These are phyloP conservation scores for Gymnoscopelus microlampas DNA, from an alignment of 2,797 vertebrate genomes.

Conservation along the genomic window DNA sequence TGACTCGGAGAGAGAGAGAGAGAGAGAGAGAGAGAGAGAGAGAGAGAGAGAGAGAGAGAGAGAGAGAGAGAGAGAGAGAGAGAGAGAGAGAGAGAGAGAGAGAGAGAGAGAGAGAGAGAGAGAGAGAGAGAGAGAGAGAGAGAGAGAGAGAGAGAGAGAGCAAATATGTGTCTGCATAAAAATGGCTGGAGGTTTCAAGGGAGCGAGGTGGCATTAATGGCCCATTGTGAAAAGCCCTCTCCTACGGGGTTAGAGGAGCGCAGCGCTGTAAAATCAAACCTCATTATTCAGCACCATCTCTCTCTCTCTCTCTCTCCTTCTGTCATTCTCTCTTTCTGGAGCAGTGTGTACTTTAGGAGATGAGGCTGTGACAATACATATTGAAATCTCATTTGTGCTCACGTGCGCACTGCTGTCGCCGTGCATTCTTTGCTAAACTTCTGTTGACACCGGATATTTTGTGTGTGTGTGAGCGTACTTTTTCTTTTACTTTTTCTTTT, in stretches of 20 bases:
- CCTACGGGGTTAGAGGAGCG: constrained; percentile 42
- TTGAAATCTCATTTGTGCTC: no score
- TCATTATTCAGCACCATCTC: constrained; percentile 44
- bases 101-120: not conserved
- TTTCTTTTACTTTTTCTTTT: no score
- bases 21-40: not conserved
- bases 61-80: not conserved
- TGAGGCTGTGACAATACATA: no score
- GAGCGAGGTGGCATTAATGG: constrained; percentile 36
- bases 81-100: not conserved
- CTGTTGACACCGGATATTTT: no score
- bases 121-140: not conserved
- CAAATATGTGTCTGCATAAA: constrained; percentile 56
- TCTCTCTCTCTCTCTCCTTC: not conserved
- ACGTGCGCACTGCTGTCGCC: no score
- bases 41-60: not conserved
- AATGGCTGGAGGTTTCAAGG: constrained; percentile 13
- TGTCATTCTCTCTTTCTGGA: constrained; percentile 6
- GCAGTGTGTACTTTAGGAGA: no score
- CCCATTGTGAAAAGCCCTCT: constrained; percentile 47
- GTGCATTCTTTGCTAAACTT: no score
- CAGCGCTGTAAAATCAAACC: constrained; percentile 50
- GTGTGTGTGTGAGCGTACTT: no score
- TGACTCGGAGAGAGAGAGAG: constrained; percentile 30
- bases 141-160: not conserved